A percentile compares a stretch with the other conserved stretches of the same genome.
phyloP scores from a whole-genome alignment of 1,140 invertebrate species.

The Anthonomus grandis region DNA sequence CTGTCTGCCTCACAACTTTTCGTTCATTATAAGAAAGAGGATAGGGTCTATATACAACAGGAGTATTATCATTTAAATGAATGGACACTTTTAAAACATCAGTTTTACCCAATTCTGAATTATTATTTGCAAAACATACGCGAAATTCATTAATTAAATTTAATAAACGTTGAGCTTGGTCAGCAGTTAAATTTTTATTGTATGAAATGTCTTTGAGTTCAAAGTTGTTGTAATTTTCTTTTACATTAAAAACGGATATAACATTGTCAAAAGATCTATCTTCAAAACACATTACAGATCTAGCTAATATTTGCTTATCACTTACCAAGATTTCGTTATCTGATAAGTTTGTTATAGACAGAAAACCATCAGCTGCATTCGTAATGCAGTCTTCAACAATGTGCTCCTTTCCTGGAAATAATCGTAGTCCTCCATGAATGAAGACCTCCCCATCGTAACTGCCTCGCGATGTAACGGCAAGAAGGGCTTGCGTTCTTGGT shows the following conservation, averaged over 20 bases:
- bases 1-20: constrained; percentile 9
- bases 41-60: constrained; percentile 17
- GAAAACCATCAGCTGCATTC: too few species aligned
- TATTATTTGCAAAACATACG: neutral
- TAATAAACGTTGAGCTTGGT: neutral
- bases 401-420: too few species aligned
- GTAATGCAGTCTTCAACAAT: too few species aligned
- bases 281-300: neutral
- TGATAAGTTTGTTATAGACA: too few species aligned
- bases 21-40: constrained; percentile 18
- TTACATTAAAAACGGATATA: neutral
- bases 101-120: neutral
- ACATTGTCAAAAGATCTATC: too few species aligned
- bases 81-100: constrained; percentile 14
- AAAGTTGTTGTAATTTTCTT: neutral
- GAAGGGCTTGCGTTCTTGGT: neutral
- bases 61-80: constrained; percentile 4
- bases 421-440: neutral
- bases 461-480: neutral
- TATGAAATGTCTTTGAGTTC: neutral
- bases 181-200: neutral
- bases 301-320: neutral
- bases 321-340: neutral
- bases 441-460: neutral
- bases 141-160: neutral